Conservation (phyloP, 2,797 vertebrate genomes). For the Premnoplex brunnescens region DNA sequence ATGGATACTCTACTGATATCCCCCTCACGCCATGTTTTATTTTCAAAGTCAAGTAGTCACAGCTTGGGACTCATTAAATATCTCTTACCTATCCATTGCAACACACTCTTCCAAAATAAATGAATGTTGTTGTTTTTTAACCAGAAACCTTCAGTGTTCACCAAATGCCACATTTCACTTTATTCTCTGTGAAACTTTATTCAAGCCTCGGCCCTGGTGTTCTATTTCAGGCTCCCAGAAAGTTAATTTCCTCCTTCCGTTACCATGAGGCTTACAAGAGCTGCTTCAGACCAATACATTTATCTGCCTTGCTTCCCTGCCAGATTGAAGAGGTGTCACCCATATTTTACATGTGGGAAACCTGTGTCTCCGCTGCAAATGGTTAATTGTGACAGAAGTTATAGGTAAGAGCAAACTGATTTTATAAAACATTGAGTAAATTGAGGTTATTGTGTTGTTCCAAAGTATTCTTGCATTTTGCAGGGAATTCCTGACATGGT, state of each 20-base stretch:
- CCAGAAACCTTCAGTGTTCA: not conserved
- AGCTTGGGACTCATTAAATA: accelerated
- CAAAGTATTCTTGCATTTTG: not conserved
- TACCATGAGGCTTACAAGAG: not conserved
- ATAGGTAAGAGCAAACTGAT: not conserved
- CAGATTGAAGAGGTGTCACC: not conserved
- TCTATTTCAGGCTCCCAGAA: not conserved
- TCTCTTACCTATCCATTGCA: accelerated
- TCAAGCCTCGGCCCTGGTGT: not conserved
- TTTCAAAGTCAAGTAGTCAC: not conserved
- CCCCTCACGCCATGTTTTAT: accelerated
- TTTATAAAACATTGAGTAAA: not conserved
- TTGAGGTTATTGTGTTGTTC: not conserved
- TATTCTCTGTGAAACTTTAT: not conserved
- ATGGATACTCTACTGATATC: not conserved
- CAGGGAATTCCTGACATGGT: not conserved
- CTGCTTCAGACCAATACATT: not conserved
- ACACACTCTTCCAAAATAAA: not conserved
- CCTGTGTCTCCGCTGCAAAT: accelerated
- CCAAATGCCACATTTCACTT: accelerated
- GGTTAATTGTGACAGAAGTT: not conserved
- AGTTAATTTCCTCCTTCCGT: not conserved
- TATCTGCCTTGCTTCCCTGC: not conserved
- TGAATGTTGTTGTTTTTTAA: accelerated
- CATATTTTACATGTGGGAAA: not conserved